Percentiles rank a stretch among this genome's conserved stretches.
Conservation (phyloP, 2,888 invertebrate species). For the Orthonychiurus folsomi region DNA sequence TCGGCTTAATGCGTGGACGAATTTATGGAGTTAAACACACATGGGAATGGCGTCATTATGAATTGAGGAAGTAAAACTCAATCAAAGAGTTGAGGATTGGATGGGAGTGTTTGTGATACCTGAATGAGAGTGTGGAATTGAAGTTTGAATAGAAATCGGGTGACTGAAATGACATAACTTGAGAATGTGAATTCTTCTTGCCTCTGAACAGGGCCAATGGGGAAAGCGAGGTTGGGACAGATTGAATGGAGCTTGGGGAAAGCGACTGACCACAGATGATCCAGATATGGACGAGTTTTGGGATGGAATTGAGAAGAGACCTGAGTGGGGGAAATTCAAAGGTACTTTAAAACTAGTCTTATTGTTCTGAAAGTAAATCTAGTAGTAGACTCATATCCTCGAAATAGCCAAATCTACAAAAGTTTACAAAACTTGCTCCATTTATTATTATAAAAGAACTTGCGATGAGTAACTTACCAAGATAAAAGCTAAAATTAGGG, state of each 20-base stretch:
- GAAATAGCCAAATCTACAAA: too few relatives aligned
- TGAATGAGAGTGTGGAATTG: background rate
- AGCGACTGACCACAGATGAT: constrained; percentile 24
- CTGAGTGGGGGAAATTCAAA: constrained; percentile 32
- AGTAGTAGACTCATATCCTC: background rate
- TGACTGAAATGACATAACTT: background rate
- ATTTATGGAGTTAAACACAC: too few relatives aligned
- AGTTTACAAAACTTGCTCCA: too few relatives aligned
- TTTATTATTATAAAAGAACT: too few relatives aligned
- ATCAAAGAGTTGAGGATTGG: background rate
- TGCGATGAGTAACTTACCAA: too few relatives aligned
- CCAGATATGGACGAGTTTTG: constrained; percentile 26
- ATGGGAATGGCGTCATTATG: too few relatives aligned
- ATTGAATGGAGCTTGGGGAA: constrained; percentile 33
- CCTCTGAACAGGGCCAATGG: constrained; percentile 27
- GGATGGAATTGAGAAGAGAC: constrained; percentile 33
- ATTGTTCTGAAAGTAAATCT: background rate
- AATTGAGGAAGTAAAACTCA: background rate
- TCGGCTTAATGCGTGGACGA: too few relatives aligned
- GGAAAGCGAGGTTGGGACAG: constrained; percentile 34
- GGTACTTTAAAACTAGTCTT: constrained; percentile 13
- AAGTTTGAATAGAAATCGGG: background rate
- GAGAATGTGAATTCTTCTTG: background rate
- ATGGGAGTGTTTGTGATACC: background rate
- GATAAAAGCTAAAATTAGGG: too few relatives aligned